These are phyloP conservation scores for Drosophila planitibia DNA, from an alignment of 2,888 invertebrate genomes.

Conservation along the genomic window DNA sequence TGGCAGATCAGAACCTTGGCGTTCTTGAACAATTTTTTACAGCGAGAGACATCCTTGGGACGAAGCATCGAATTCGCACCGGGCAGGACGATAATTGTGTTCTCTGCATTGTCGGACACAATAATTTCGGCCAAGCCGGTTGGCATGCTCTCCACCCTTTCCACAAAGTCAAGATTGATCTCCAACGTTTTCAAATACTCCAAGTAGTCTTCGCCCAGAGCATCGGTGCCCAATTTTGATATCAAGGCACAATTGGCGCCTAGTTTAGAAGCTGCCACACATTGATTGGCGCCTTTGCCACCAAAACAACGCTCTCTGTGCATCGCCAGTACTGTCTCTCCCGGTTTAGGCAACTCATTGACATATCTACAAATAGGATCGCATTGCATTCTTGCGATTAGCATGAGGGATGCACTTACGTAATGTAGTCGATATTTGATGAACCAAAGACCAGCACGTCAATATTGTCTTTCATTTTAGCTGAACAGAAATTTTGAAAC, in stretches of 20 bases:
- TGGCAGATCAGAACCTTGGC: slow-evolving; percentile 91
- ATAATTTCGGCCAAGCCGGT: slow-evolving; percentile 96
- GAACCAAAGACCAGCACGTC: slow-evolving; percentile 91
- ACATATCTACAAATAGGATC: slow-evolving; percentile 89
- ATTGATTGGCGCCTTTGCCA: slow-evolving; percentile 99
- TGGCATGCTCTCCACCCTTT: slow-evolving; percentile 59
- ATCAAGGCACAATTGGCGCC: slow-evolving; percentile 93
- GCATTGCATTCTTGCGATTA: not conserved
- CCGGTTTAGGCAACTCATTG: slow-evolving; percentile 91
- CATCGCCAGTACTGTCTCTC: slow-evolving; percentile 94
- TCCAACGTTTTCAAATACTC: slow-evolving; percentile 88
- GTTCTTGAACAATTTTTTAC: slow-evolving; percentile 86
- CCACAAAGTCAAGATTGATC: slow-evolving; percentile 87
- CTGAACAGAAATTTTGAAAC: not conserved
- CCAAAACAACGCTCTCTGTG: slow-evolving; percentile 95
- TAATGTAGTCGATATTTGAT: slow-evolving; percentile 93
- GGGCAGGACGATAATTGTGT: slow-evolving; percentile 94
- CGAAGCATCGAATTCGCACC: slow-evolving; percentile 92
- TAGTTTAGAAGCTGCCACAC: slow-evolving; percentile 94
- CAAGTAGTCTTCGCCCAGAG: slow-evolving; percentile 92
- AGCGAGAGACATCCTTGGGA: slow-evolving; percentile 88
- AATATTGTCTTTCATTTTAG: slow-evolving; percentile 26
- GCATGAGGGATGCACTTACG: slow-evolving; percentile 86
- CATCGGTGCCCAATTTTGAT: slow-evolving; percentile 94
- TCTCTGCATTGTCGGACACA: slow-evolving; percentile 94